These are phyloP conservation scores for Meandrusa payeni DNA, from an alignment of 2,888 invertebrate species.

Conservation along the genomic window DNA sequence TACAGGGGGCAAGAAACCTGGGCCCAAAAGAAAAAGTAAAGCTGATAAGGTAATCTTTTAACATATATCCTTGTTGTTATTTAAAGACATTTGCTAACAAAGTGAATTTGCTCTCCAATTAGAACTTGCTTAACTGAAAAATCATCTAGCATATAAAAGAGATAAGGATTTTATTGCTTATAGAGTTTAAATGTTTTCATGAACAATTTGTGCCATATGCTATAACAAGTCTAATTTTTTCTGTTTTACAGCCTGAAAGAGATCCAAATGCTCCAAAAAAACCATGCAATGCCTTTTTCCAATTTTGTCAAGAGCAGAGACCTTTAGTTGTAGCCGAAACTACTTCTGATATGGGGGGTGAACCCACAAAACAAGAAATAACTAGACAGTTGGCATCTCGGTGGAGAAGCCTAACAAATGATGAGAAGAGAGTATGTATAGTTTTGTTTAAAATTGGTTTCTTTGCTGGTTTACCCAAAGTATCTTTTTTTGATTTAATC, in stretches of 20 bases:
- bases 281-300: conserved; percentile 90
- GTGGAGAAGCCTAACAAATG: conserved; percentile 85
- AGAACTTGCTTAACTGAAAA: no score
- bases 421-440: conserved; percentile 85
- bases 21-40: conserved; percentile 81
- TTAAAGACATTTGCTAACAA: no score
- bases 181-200: no score
- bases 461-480: no score
- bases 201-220: no score
- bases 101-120: no score
- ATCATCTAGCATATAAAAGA: no score
- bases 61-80: no score
- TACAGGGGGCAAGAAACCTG: conserved; percentile 58
- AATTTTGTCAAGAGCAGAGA: conserved; percentile 89
- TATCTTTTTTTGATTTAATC: no score
- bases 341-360: conserved; percentile 82
- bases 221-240: neutral
- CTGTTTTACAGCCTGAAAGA: conserved; percentile 59
- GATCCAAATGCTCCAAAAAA: conserved; percentile 90
- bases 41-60: conserved; percentile 82
- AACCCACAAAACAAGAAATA: conserved; percentile 87
- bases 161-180: no score
- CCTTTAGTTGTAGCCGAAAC: conserved; percentile 86
- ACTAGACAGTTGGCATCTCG: conserved; percentile 87
- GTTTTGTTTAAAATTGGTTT: no score